Conservation (phyloP, 2,797 vertebrate species). For the Fundulus diaphanus region DNA sequence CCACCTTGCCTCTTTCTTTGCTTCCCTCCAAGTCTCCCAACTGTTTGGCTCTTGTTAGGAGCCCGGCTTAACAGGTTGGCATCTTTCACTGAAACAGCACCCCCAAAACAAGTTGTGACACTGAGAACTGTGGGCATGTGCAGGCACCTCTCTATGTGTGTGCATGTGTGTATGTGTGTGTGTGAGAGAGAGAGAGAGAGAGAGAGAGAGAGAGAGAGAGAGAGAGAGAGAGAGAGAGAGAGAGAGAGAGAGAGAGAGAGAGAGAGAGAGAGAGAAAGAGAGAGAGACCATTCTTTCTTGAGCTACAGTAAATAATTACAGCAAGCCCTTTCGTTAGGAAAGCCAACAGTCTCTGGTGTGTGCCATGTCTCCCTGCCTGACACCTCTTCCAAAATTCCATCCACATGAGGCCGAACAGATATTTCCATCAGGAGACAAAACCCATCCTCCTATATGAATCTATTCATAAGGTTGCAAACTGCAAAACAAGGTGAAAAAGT, state of each 20-base stretch:
- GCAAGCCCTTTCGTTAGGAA: slow-evolving; percentile 55
- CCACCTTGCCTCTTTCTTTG: slow-evolving; percentile 50
- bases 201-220: no score
- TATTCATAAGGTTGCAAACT: slow-evolving; percentile 12
- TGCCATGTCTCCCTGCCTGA: slow-evolving; percentile 41
- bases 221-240: slow-evolving; percentile 15
- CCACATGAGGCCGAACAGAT: slow-evolving; percentile 35
- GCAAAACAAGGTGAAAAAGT: slow-evolving; percentile 12
- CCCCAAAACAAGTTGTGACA: slow-evolving; percentile 67
- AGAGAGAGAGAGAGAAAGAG: slow-evolving; percentile 28
- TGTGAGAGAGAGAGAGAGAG: slow-evolving; percentile 16
- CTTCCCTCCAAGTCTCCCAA: slow-evolving; percentile 51
- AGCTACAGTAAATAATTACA: slow-evolving; percentile 75
- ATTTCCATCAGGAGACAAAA: slow-evolving; percentile 34
- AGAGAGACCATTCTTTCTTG: slow-evolving; percentile 56
- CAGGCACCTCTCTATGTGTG: slow-evolving; percentile 25
- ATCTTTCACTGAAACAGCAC: slow-evolving; percentile 79
- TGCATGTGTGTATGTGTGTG: slow-evolving; percentile 25
- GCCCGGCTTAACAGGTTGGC: slow-evolving; percentile 75
- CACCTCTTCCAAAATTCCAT: slow-evolving; percentile 39
- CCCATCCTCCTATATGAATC: slow-evolving; percentile 14
- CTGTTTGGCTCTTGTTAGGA: slow-evolving; percentile 77
- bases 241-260: slow-evolving; percentile 14
- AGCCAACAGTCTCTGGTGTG: slow-evolving; percentile 53
- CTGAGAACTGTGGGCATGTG: slow-evolving; percentile 40